Evolutionary conservation across 1,140 invertebrate species (phyloP).

Genomic region (Melanaphis sacchari): DNA sequence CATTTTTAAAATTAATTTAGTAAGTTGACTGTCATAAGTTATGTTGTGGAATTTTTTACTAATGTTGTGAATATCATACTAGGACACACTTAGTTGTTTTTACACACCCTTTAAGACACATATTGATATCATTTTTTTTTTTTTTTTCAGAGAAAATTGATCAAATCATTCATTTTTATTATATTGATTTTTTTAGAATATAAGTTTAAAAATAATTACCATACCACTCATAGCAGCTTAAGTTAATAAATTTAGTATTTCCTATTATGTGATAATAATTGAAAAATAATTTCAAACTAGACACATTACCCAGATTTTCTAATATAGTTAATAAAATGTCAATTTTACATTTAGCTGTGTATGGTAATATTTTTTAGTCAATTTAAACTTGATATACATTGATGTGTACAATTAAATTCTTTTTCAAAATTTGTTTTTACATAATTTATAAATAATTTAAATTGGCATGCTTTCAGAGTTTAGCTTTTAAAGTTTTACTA

Average conservation of each 20-base stretch:
- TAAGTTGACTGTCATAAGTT: no score
- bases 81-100: no score
- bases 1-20: no score
- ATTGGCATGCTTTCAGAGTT: background rate
- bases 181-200: background rate
- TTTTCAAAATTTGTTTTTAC: background rate
- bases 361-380: background rate
- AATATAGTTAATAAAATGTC: background rate
- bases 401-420: background rate
- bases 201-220: background rate
- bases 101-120: no score
- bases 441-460: background rate
- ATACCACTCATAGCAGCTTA: background rate
- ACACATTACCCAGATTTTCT: background rate
- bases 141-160: no score
- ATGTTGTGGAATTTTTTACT: no score
- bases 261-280: background rate
- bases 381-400: background rate
- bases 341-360: background rate
- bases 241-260: background rate
- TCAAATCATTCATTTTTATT: background rate
- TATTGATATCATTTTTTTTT: no score
- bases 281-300: background rate
- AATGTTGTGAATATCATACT: no score
- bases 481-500: background rate